phyloP scores from a whole-genome alignment of 2,113 vertebrate species.

The Montifringilla adamsi region DNA sequence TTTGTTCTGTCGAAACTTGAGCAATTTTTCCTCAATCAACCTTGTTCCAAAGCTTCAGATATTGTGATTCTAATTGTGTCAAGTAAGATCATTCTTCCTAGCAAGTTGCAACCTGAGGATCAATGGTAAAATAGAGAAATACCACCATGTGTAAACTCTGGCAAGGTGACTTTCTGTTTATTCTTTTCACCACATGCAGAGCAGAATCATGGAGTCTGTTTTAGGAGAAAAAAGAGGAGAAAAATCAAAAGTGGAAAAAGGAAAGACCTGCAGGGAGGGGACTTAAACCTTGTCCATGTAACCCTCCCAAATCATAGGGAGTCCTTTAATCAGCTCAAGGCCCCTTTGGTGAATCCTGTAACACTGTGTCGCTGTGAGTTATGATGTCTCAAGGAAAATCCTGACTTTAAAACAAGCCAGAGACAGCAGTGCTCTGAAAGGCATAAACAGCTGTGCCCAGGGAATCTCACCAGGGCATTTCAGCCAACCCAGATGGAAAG shows the following conservation, averaged over 20 bases:
- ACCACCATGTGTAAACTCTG: background rate
- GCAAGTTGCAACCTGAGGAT: background rate
- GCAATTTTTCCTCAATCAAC: background rate
- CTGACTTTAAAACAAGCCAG: background rate
- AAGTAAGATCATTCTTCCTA: background rate
- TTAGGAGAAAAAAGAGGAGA: background rate
- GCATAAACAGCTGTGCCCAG: background rate
- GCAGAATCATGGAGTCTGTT: background rate
- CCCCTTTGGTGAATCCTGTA: background rate
- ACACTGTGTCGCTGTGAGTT: background rate
- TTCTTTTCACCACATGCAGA: background rate
- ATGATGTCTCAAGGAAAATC: background rate
- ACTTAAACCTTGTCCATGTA: fast-evolving
- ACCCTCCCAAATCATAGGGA: background rate
- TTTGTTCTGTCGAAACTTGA: background rate
- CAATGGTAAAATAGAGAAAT: background rate
- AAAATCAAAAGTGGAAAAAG: background rate
- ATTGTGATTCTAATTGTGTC: background rate
- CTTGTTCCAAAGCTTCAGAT: background rate
- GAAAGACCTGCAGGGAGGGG: background rate
- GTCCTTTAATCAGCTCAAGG: background rate
- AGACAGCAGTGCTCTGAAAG: background rate
- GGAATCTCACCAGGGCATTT: background rate
- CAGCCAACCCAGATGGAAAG: background rate
- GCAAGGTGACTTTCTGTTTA: background rate